Evolutionary conservation across 2,888 invertebrate species (phyloP).

Genomic region (Ormyrus thymus): DNA sequence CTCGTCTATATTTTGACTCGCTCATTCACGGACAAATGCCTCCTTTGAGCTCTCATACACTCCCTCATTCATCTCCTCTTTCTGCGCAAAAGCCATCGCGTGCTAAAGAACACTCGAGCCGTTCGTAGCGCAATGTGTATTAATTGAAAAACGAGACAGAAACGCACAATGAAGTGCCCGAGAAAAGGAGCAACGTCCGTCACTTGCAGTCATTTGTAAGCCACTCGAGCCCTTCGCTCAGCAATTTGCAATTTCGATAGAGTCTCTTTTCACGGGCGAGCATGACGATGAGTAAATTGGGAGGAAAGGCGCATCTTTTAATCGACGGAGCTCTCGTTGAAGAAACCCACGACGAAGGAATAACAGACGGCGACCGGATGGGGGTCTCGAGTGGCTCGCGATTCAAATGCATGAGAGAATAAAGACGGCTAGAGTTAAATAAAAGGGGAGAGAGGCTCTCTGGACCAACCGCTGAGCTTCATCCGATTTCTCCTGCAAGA

Average conservation of each 20-base stretch:
- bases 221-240: background rate
- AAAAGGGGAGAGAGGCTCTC: too few species aligned
- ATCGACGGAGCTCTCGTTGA: too few species aligned
- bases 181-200: slow-evolving; percentile 12
- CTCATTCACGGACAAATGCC: slow-evolving; percentile 28
- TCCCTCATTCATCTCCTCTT: background rate
- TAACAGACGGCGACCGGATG: slow-evolving; percentile 56
- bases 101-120: slow-evolving; percentile 25
- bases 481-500: slow-evolving; percentile 53
- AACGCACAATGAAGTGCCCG: background rate
- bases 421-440: too few species aligned
- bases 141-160: slow-evolving; percentile 44
- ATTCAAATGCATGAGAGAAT: slow-evolving; percentile 66
- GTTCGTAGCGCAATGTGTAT: background rate
- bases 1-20: slow-evolving; percentile 14
- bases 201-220: slow-evolving; percentile 15
- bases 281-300: background rate
- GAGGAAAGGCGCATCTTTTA: background rate
- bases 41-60: background rate
- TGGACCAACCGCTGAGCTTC: slow-evolving; percentile 59
- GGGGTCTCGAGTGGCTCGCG: slow-evolving; percentile 59
- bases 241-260: slow-evolving; percentile 12
- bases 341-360: too few species aligned
- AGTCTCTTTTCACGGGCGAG: background rate
- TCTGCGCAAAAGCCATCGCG: slow-evolving; percentile 1